Base-by-base conservation (phyloP, 2,888 invertebrate species). In the Lottia gigantea region DNA sequence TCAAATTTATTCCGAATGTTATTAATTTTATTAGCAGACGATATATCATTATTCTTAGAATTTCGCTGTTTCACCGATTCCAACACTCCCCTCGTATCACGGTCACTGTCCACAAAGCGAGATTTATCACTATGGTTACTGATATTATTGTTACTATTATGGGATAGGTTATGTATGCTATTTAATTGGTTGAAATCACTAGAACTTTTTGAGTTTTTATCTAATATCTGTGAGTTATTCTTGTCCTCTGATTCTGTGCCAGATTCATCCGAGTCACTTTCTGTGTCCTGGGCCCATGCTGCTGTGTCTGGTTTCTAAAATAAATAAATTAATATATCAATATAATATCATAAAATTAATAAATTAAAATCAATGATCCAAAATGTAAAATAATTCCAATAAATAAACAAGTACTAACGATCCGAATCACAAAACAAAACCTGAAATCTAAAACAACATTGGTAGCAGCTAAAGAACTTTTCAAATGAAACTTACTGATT, bases 271-370 rank as follows among this genome's bases (percentile, higher is more conserved):
- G 46, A 72, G 25, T 77, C 80, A 31, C 75, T 78, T 68, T 74
- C 80, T n/a, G 76, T 76, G 70, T 78, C 76, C 62, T 74, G 71
- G 25, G 82, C 81, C 83, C 82, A 82, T 11, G 78, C n/a, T n/a
- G n/a, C n/a, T n/a, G n/a, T n/a, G n/a, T n/a, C n/a, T n/a, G n/a
- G n/a, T n/a, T n/a, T n/a, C n/a, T n/a, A n/a, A n/a, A n/a, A n/a
- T n/a, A n/a, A n/a, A n/a, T n/a, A n/a, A n/a, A n/a, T n/a, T n/a
- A n/a, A n/a, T n/a, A 31, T 4, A 31, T 2, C 31, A 47, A 47
- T 47, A 16, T n/a, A 7, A 47, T 14, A 47, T 47, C 15, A 47
- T 14, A 15, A 16, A 49, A 49, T 12, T 7, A 19, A 19, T 49
- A 7, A 49, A 49, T n/a, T n/a, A n/a, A n/a, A n/a, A n/a, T n/a